Evolutionary conservation across 2,797 vertebrate genomes (phyloP), one percentile per base, ranked within the genome.

Genomic region (Acipenser oxyrinchus): DNA sequence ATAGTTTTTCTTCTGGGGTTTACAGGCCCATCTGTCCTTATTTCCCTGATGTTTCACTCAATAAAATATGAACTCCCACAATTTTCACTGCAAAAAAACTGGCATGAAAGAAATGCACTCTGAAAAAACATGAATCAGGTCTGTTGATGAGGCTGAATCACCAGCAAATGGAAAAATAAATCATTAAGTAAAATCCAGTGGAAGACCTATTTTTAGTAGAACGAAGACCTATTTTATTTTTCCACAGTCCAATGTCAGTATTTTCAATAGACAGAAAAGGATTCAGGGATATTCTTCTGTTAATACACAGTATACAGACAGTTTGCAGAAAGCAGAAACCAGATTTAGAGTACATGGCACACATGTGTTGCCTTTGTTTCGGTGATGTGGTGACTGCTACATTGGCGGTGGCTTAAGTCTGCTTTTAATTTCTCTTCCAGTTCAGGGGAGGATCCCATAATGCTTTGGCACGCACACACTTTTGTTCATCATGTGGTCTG

Each of bases 291-390:
- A 37, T 37, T 37, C 23, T 37, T 37, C 23, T 37, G 23, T 37
- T 37, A 37, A 37, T 2, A 2, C 23, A 37, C 23, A 37, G 23
- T 37, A 37, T 37, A 37, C 69, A 50, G 72, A 62, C 69, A 78
- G 73, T 75, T 74, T 69, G 70, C 68, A 75, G 70, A 71, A 78
- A 76, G 63, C 66, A 51, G 59, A 67, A 67, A 68, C 50, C 62
- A 67, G 48, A 58, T 48, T 15, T 11, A 49, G 51, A 66, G 2
- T 4, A 37, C 23, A 65, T 50, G 65, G 60, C 50, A 64, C 57
- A 70, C 66, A 37, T 48, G 64, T 60, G 50, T 60, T 15, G 64
- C 23, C 18, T 58, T 51, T 66, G 66, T 58, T 53, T 49, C 49
- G 66, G 48, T 71, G 69, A 69, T 69, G 69, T 71, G 71, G 64